Evolutionary conservation across 2,888 invertebrate species (phyloP).

Genomic region (Colletes collaris): DNA sequence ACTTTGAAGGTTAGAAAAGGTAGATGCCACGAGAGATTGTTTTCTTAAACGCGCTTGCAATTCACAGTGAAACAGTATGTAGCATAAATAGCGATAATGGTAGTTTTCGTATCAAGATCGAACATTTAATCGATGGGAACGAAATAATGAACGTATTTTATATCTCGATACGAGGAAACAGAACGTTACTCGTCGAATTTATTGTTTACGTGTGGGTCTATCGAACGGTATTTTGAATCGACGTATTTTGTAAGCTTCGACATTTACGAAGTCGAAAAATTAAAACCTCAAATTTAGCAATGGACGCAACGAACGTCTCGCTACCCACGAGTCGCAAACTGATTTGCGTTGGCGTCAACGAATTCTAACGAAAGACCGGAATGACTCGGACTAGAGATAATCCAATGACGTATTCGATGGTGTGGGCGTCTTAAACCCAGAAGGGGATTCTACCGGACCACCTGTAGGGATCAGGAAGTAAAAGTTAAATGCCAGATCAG

Average conservation of each 20-base stretch:
- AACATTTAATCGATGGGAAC: too few species aligned
- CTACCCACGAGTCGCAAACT: background rate
- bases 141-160: too few species aligned
- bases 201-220: background rate
- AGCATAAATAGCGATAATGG: too few species aligned
- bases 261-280: constrained; percentile 22
- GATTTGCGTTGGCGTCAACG: constrained; percentile 17
- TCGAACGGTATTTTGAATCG: background rate
- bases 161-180: too few species aligned
- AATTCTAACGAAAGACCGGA: constrained; percentile 11
- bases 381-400: constrained; percentile 25
- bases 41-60: background rate
- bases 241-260: background rate
- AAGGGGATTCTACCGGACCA: constrained; percentile 40
- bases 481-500: constrained; percentile 1
- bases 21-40: background rate
- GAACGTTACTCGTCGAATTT: too few species aligned
- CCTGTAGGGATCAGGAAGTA: constrained; percentile 48
- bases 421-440: constrained; percentile 13
- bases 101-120: too few species aligned
- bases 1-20: background rate
- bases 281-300: constrained; percentile 54
- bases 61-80: background rate
- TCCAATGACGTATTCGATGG: constrained; percentile 39
- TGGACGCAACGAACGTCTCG: constrained; percentile 51